These are phyloP conservation scores for Galerucella nymphaeae DNA, from an alignment of 2,888 invertebrate species.

Conservation along the genomic window DNA sequence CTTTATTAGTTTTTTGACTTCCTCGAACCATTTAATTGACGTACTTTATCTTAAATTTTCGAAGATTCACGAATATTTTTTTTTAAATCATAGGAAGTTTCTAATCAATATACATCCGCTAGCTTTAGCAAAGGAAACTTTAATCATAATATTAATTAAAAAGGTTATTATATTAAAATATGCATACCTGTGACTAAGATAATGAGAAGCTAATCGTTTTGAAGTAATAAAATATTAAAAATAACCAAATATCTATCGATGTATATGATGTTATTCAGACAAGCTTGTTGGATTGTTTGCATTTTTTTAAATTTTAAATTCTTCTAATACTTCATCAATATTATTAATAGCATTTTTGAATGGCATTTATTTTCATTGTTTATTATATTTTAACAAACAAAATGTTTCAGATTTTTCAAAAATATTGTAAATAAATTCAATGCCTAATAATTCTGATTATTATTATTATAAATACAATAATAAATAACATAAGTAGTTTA, in stretches of 20 bases:
- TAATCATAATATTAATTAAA: constrained; percentile 4
- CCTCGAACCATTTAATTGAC: not conserved
- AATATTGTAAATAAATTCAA: too few species aligned
- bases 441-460: not conserved
- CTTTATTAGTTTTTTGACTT: not conserved
- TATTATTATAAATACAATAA: not conserved
- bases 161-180: not conserved
- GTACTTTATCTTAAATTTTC: not conserved
- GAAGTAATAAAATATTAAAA: too few species aligned
- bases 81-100: constrained; percentile 1
- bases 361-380: too few species aligned
- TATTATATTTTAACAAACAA: too few species aligned
- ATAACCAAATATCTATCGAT: too few species aligned
- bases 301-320: too few species aligned
- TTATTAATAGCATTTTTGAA: too few species aligned
- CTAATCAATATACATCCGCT: not conserved
- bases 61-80: constrained; percentile 5
- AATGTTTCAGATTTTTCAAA: too few species aligned
- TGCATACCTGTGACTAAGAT: not conserved
- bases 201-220: not conserved
- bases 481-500: not conserved
- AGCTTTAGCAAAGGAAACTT: not conserved
- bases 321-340: too few species aligned
- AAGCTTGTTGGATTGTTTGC: too few species aligned
- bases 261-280: too few species aligned